Base-by-base conservation (phyloP, 2,113 vertebrate species). In the Montifringilla adamsi region DNA sequence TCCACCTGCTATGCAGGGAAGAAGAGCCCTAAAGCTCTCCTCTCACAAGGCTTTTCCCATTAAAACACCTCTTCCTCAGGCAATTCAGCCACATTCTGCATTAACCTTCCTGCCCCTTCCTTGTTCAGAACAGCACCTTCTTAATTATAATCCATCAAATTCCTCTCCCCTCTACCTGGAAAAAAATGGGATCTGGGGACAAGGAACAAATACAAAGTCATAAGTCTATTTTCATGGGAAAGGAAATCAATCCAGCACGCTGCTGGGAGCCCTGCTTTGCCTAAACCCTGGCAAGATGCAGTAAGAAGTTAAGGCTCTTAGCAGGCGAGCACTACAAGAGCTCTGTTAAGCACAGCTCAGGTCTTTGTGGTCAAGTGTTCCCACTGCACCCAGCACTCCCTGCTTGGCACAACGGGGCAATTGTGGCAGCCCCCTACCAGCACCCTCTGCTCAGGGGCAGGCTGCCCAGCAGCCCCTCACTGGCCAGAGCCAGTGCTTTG, bases 241-340 rank as follows among this genome's bases (percentile, higher is more conserved):
- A 93, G 79, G 80, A 95, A 96, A 95, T 93, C 72, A 78, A 31
- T 33, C 62, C 35, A 75, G 87, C 2, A 0, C 68, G 85, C 85
- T 75, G 90, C 95, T 94, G 95, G 82, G 93, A 96, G 33, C 72
- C 22, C 88, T 87, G 88, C 90, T 96, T 95, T 94, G 82, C 82
- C 75, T 97, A 96, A 97, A 93, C 46, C 94, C 82, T 13, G 4
- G 83, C 85, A 88, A 86, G 94, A 96, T 90, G 88, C 92, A 78
- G 47, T 96, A 93, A 96, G 95, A 94, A 92, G 88, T 90, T 97
- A 96, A 97, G 88, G 80, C 93, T 97, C 94, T 97, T 97, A 96
- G 68, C 13, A 6, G 75, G 81, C 4, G 1, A 90, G 33, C 84
- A 60, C 87, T 33, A 39, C 89, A 73, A 37, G 89, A 85, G 91